Evolutionary conservation across 2,888 invertebrate species (phyloP).

Genomic region (Tortrix viridana): DNA sequence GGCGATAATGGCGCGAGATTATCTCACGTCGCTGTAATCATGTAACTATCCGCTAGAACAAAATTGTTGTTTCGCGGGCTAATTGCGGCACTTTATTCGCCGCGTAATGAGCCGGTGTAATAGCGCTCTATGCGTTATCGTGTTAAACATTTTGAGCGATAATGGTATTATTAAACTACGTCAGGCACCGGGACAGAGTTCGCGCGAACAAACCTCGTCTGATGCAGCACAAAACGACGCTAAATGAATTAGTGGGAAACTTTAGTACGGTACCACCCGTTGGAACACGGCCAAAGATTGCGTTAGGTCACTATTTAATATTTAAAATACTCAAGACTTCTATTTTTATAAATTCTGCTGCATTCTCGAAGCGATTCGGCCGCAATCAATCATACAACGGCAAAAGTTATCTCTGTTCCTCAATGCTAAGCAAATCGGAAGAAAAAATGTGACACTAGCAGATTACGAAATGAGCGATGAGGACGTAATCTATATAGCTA

Average conservation of each 20-base stretch:
- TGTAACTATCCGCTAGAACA: slow-evolving; percentile 58
- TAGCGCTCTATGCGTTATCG: slow-evolving; percentile 52
- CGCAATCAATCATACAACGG: slow-evolving; percentile 3
- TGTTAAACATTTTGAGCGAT: slow-evolving; percentile 51
- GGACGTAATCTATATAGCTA: slow-evolving; percentile 46
- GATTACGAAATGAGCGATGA: slow-evolving; percentile 55
- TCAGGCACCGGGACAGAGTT: slow-evolving; percentile 29
- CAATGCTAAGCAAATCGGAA: slow-evolving; percentile 42
- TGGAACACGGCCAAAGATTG: slow-evolving; percentile 33
- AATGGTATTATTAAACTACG: slow-evolving; percentile 45
- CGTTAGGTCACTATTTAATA: slow-evolving; percentile 33
- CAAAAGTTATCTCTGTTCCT: slow-evolving; percentile 40
- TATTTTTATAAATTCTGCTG: slow-evolving; percentile 28
- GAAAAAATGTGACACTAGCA: slow-evolving; percentile 47
- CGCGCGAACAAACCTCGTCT: slow-evolving; percentile 6
- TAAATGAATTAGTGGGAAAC: slow-evolving; percentile 21
- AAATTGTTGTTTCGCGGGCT: slow-evolving; percentile 53
- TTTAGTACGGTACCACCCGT: slow-evolving; percentile 14
- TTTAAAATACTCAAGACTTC: slow-evolving; percentile 23
- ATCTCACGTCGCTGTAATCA: slow-evolving; percentile 57
- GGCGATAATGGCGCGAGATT: slow-evolving; percentile 51
- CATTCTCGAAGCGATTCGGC: slow-evolving; percentile 8
- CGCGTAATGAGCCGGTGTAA: slow-evolving; percentile 55
- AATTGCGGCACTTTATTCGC: slow-evolving; percentile 60
- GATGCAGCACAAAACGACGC: slow-evolving; percentile 3